Percentiles rank a stretch among this genome's conserved stretches.
phyloP scores from a whole-genome alignment of 2,113 vertebrate species.

The Dicerorhinus sumatrensis region DNA sequence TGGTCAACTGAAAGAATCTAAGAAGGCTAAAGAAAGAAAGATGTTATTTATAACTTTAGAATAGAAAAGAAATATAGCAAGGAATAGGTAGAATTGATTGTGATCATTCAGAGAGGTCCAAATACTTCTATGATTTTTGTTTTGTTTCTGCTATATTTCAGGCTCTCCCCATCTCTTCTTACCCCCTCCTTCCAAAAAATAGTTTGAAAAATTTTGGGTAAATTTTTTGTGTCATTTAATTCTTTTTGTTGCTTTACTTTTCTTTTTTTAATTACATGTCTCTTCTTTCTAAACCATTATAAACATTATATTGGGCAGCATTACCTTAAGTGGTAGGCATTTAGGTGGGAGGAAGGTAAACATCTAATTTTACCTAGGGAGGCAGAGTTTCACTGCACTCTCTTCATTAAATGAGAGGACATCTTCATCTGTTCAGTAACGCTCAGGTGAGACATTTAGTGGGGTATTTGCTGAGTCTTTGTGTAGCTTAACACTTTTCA shows the following conservation, averaged over 20 bases:
- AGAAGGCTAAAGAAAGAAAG: background rate
- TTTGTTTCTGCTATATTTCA: background rate
- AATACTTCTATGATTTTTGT: background rate
- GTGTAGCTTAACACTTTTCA: background rate
- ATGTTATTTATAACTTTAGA: background rate
- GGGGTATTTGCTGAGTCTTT: background rate
- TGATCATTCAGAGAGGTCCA: background rate
- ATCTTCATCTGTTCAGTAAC: background rate
- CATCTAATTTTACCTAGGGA: background rate
- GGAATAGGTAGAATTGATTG: background rate
- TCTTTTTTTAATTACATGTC: background rate
- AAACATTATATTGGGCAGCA: background rate
- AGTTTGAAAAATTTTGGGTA: background rate
- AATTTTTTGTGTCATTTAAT: background rate
- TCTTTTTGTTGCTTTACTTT: fast-evolving
- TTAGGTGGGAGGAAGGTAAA: background rate
- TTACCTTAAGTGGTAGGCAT: background rate
- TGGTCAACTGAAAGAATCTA: background rate
- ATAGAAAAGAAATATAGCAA: background rate
- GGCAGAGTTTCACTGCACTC: background rate
- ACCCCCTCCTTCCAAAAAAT: background rate
- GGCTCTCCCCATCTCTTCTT: background rate
- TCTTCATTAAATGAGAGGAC: background rate
- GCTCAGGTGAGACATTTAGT: background rate
- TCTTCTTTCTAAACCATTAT: background rate